Evolutionary conservation across 2,888 invertebrate genomes (phyloP), one percentile per base, ranked within the genome.

Genomic region (Phytoseiulus persimilis): DNA sequence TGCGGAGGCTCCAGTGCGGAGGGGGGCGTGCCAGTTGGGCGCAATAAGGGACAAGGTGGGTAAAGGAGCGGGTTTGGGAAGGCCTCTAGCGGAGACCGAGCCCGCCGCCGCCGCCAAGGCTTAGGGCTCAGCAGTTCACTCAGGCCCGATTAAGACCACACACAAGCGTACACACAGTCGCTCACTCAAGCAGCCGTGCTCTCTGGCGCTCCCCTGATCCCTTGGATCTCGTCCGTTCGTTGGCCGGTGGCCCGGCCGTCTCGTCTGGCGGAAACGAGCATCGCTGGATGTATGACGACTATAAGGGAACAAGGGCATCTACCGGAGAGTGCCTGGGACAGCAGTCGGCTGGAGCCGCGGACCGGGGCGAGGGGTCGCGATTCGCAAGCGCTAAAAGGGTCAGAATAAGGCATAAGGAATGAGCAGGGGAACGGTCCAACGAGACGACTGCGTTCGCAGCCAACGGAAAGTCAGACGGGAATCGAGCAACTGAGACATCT

Each of bases 101-200:
- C 65, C 5, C 1, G 65, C 18, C 65, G 5, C 2, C 65, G 18
- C 23, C 65, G 65, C 65, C 23, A 65, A 23, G 65, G 65, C 65
- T 65, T 65, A 65, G 5, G 65, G 65, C 65, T 65, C 65, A 65
- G 65, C 65, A 65, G 65, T 65, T 65, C 65, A 65, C 65, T 65
- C 65, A 65, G 65, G 65, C 65, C 65, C 65, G 65, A 65, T 65
- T 65, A 65, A 65, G 65, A 65, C 65, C 65, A 65, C 65, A 65
- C 65, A 65, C 23, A 14, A 65, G 65, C 65, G 14, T 28, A 65
- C 65, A 65, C 65, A 65, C 65, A 28, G 14, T 28, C 65, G 65
- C 28, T 28, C 65, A 23, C 9, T 1, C 1, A 65, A 23, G 11
- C 65, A 65, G 65, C 65, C 65, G 65, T 65, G 1, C 65, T 65